These are phyloP conservation scores for Notothenia coriiceps DNA, from an alignment of 2,113 vertebrate species.

Conservation along the genomic window DNA sequence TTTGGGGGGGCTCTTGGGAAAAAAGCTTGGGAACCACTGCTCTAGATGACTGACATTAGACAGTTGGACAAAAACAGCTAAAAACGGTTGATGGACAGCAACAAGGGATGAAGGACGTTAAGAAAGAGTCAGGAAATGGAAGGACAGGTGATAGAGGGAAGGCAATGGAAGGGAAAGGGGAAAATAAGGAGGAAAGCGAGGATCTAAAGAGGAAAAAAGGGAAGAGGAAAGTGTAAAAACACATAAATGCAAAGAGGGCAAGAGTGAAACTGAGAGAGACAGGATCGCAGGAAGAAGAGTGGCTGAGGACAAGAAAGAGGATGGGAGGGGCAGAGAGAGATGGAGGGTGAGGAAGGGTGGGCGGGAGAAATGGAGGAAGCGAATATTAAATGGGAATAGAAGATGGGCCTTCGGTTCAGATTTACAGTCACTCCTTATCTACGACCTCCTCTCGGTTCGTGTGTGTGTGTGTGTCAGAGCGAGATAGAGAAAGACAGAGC, in stretches of 20 bases:
- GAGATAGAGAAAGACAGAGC: conserved; percentile 72
- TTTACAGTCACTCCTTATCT: conserved; percentile 77
- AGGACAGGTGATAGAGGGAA: not conserved
- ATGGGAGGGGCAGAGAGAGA: not conserved
- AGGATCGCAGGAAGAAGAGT: not conserved
- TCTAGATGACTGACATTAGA: conserved; percentile 2
- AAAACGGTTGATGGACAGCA: not conserved
- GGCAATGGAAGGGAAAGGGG: not conserved
- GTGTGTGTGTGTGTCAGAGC: conserved; percentile 33
- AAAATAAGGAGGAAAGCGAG: not conserved
- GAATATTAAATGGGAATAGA: conserved; percentile 72
- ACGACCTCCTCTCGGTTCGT: conserved; percentile 23
- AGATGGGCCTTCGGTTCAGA: conserved; percentile 72
- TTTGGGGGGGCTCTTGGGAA: too few relatives aligned
- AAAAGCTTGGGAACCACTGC: not conserved
- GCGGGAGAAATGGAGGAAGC: conserved; percentile 42
- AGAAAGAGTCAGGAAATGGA: not conserved
- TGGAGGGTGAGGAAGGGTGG: conserved; percentile 29
- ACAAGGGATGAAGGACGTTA: not conserved
- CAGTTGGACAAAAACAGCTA: not conserved
- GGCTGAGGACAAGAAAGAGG: conserved; percentile 8
- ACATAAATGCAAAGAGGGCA: not conserved
- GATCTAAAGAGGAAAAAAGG: not conserved
- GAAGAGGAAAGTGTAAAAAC: not conserved
- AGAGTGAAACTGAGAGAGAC: conserved; percentile 10